A percentile compares a stretch with the other conserved stretches of the same genome.
Evolutionary conservation across 2,797 vertebrate species (phyloP).

Genomic region (Podarcis siculus): DNA sequence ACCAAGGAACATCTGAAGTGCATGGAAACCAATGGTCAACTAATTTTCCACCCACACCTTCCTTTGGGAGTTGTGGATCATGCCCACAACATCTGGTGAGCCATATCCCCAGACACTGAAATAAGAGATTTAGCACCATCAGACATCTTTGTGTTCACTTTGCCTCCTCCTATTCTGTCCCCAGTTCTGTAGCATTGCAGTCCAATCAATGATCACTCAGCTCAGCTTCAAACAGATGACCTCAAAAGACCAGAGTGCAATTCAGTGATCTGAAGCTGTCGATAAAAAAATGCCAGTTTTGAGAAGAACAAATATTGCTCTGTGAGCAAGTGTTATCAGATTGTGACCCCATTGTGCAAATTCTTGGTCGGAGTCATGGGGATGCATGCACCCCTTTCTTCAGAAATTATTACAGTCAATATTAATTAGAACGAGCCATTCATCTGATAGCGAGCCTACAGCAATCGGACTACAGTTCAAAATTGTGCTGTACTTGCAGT

Average conservation of each 20-base stretch:
- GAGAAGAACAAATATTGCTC: slow-evolving; percentile 4
- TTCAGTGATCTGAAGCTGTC: background rate
- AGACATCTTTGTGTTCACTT: background rate
- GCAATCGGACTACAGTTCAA: background rate
- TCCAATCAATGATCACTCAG: slow-evolving; percentile 17
- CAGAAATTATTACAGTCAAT: slow-evolving; percentile 19
- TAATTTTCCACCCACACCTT: too few relatives aligned
- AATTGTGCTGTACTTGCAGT: background rate
- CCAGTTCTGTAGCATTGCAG: background rate
- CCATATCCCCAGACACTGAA: background rate
- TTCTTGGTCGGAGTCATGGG: background rate
- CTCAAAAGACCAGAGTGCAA: slow-evolving; percentile 16
- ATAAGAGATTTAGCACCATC: background rate
- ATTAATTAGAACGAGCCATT: slow-evolving; percentile 23
- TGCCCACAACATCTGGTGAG: too few relatives aligned
- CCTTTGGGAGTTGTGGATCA: too few relatives aligned
- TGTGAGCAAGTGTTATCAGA: background rate
- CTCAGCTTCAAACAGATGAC: background rate
- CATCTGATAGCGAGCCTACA: background rate
- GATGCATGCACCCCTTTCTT: background rate
- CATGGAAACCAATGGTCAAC: too few relatives aligned
- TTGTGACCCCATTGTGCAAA: slow-evolving; percentile 1
- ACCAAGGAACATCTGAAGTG: too few relatives aligned
- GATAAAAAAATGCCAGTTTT: background rate
- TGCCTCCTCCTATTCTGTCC: background rate